phyloP scores from a whole-genome alignment of 2,888 invertebrate species.

The Erpobdella octoculata region DNA sequence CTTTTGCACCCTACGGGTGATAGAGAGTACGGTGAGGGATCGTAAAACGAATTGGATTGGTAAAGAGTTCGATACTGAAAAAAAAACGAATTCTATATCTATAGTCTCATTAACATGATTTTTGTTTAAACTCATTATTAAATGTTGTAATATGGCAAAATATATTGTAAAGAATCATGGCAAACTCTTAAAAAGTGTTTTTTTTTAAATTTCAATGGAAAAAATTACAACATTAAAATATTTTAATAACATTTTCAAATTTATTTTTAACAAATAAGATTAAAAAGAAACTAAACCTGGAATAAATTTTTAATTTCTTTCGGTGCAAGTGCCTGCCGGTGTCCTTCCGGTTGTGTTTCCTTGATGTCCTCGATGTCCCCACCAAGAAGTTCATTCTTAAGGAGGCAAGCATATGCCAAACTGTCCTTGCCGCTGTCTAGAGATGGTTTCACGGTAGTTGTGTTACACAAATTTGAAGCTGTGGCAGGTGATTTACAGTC shows the following conservation, averaged over 20 bases:
- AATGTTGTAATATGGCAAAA: background rate
- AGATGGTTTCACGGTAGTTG: slow-evolving; percentile 8
- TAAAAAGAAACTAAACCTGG: slow-evolving; percentile 48
- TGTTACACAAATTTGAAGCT: background rate
- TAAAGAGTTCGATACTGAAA: slow-evolving; percentile 50
- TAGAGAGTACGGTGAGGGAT: slow-evolving; percentile 74
- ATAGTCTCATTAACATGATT: background rate
- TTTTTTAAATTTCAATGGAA: too few species aligned
- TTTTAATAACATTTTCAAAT: too few species aligned
- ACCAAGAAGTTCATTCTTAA: slow-evolving; percentile 88
- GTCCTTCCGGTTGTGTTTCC: slow-evolving; percentile 42
- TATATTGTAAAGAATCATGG: background rate
- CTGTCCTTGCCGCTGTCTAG: slow-evolving; percentile 61
- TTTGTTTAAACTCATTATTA: background rate
- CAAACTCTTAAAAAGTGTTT: background rate
- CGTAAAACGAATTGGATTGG: slow-evolving; percentile 44
- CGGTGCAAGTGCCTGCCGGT: slow-evolving; percentile 63
- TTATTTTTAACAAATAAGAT: background rate
- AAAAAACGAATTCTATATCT: background rate
- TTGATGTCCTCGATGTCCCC: slow-evolving; percentile 72
- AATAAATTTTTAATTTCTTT: slow-evolving; percentile 60
- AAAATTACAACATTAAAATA: too few species aligned
- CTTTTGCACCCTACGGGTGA: slow-evolving; percentile 92
- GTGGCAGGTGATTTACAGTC: background rate
- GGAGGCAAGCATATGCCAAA: slow-evolving; percentile 81